These are phyloP conservation scores for Helogale parvula DNA, from an alignment of 2,113 vertebrate species.

Conservation along the genomic window DNA sequence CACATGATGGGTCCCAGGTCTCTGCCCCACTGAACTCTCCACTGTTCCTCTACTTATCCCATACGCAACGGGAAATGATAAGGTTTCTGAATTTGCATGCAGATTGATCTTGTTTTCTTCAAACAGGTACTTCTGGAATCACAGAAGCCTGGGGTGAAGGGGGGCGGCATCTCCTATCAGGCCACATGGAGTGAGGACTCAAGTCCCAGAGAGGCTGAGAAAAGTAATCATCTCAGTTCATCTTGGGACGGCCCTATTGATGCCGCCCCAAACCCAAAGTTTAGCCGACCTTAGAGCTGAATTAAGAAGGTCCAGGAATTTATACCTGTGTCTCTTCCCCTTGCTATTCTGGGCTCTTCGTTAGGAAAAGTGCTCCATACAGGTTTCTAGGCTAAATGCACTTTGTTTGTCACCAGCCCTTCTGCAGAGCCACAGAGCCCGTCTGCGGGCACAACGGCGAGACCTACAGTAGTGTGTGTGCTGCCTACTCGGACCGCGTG, in stretches of 20 bases:
- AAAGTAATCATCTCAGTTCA: neutral
- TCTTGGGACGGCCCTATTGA: neutral
- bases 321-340: neutral
- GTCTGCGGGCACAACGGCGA: conserved; percentile 95
- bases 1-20: too few species aligned
- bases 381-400: conserved; percentile 9
- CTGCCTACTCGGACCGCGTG: conserved; percentile 93
- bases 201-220: neutral
- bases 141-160: neutral
- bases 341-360: neutral
- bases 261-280: too few species aligned
- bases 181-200: neutral
- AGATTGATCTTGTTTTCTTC: conserved; percentile 4
- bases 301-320: neutral
- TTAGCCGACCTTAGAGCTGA: neutral
- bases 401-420: conserved; percentile 75
- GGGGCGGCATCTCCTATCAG: neutral
- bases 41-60: neutral
- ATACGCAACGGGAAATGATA: neutral
- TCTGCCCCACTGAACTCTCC: neutral
- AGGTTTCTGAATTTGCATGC: neutral
- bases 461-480: conserved; percentile 92
- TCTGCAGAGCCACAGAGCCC: conserved; percentile 87
- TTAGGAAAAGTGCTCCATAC: neutral
- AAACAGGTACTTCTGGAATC: neutral